phyloP scores from a whole-genome alignment of 2,797 vertebrate genomes.

The Arctocebus calabarensis region DNA sequence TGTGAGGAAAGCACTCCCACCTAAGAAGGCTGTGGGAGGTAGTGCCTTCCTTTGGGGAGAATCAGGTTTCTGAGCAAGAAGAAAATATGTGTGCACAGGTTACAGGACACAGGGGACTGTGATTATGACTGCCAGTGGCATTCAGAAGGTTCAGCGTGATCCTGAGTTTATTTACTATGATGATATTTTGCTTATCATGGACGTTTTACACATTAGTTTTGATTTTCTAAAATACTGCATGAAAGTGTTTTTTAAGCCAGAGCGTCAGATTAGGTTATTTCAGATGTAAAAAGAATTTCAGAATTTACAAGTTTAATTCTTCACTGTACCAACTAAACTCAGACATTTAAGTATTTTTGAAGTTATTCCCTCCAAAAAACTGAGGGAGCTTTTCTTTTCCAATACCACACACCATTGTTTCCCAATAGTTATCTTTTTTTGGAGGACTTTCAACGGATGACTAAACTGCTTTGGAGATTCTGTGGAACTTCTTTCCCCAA shows the following conservation, averaged over 20 bases:
- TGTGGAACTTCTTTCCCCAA: conserved; percentile 70
- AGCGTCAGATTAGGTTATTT: too few species aligned
- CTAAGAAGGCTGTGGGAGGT: too few species aligned
- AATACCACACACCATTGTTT: too few species aligned
- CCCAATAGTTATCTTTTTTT: too few species aligned
- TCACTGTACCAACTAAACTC: too few species aligned
- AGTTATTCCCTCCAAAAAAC: too few species aligned
- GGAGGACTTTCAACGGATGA: conserved; percentile 68
- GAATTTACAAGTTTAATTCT: too few species aligned
- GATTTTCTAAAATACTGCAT: not conserved
- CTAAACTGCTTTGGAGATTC: conserved; percentile 78
- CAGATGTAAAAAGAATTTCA: too few species aligned
- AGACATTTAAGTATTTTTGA: too few species aligned
- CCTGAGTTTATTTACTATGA: not conserved
- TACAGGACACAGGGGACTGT: accelerated
- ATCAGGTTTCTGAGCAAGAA: not conserved
- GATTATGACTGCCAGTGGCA: not conserved
- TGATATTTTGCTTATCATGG: not conserved
- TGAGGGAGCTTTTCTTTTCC: too few species aligned
- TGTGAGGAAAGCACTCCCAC: not conserved
- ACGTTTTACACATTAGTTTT: not conserved
- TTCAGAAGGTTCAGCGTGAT: not conserved
- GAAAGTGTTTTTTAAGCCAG: not conserved
- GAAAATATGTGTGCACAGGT: accelerated
- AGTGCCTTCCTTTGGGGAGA: not conserved